Conservation (phyloP, 2,797 vertebrate genomes). For the Anguilla megastoma region DNA sequence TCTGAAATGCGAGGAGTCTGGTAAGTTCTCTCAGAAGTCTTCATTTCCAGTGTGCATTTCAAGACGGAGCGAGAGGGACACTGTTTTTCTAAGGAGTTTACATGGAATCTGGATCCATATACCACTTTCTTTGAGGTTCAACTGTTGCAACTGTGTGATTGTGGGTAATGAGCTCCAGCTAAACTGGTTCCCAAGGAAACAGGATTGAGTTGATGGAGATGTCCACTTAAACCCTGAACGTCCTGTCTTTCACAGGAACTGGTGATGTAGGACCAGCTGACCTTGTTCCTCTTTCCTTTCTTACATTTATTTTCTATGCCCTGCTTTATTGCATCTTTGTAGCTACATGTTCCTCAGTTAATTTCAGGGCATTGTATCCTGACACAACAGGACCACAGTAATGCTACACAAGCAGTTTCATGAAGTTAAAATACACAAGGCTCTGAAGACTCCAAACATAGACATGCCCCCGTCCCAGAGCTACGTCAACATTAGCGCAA, state of each 20-base stretch:
- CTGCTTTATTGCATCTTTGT: neutral
- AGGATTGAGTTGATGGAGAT: neutral
- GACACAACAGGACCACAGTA: neutral
- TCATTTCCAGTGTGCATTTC: too few relatives aligned
- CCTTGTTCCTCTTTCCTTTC: neutral
- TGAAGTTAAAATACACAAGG: too few relatives aligned
- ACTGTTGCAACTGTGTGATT: neutral
- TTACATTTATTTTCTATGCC: neutral
- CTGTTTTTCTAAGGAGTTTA: too few relatives aligned
- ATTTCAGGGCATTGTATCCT: neutral
- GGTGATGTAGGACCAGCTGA: neutral
- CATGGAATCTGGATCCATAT: too few relatives aligned
- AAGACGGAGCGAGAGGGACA: too few relatives aligned
- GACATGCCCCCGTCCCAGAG: neutral
- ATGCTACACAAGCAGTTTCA: neutral
- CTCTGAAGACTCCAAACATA: too few relatives aligned
- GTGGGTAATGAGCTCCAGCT: neutral
- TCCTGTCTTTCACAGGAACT: neutral
- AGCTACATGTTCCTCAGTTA: neutral
- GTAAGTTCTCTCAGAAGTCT: too few relatives aligned
- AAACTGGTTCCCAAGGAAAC: neutral
- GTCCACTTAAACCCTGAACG: neutral
- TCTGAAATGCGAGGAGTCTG: too few relatives aligned
- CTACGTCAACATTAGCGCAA: neutral
- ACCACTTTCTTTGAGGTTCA: neutral